These are phyloP conservation scores for Prochilodus magdalenae DNA, from an alignment of 2,113 vertebrate genomes.

Conservation along the genomic window DNA sequence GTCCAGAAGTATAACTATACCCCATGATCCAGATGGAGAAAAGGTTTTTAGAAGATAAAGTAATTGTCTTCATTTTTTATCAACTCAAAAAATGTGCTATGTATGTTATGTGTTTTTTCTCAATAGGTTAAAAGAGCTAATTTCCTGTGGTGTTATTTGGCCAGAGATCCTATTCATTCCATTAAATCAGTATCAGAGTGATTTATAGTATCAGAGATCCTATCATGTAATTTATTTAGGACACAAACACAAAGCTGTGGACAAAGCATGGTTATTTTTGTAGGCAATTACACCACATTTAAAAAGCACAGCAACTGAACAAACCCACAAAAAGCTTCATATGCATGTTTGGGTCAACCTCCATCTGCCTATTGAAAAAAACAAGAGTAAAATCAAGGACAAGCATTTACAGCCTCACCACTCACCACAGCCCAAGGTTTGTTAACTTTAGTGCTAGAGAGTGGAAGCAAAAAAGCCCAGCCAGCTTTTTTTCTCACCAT, in stretches of 20 bases:
- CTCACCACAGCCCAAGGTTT: slow-evolving; percentile 32
- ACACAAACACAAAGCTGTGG: not conserved
- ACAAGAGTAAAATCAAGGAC: slow-evolving; percentile 45
- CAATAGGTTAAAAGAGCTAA: no score
- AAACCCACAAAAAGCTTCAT: slow-evolving; percentile 19
- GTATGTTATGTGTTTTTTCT: no score
- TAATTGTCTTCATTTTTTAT: no score
- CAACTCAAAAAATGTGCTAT: no score
- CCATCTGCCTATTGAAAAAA: slow-evolving; percentile 26
- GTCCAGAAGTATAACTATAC: no score
- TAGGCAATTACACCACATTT: slow-evolving; percentile 1
- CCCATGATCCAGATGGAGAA: no score
- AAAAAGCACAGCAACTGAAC: not conserved
- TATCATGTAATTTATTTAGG: slow-evolving; percentile 25
- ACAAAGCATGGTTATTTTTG: slow-evolving; percentile 10
- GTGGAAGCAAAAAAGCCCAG: slow-evolving; percentile 48
- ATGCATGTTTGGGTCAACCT: slow-evolving; percentile 26
- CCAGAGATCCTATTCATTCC: not conserved
- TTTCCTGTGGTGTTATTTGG: not conserved
- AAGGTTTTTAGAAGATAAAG: no score
- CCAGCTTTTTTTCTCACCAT: slow-evolving; percentile 41
- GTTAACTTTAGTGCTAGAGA: slow-evolving; percentile 48
- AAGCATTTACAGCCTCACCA: not conserved
- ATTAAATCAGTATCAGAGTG: not conserved
- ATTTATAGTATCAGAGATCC: no score